phyloP scores from a whole-genome alignment of 2,113 vertebrate genomes.

The Rhabdornis inornatus region DNA sequence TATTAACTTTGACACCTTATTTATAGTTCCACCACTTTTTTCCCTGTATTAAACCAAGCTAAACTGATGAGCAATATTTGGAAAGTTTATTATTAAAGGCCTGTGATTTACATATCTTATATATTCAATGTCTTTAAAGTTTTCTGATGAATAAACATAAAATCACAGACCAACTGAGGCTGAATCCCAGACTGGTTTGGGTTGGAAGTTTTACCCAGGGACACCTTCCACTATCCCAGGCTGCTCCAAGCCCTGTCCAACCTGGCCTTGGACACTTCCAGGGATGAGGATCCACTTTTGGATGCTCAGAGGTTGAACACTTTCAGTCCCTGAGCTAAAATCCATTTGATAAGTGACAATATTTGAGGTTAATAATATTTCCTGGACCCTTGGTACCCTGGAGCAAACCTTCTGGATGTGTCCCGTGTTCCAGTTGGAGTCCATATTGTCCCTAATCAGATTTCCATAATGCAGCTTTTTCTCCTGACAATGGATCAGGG shows the following conservation, averaged over 20 bases:
- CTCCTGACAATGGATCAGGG: not conserved
- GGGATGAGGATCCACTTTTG: not conserved
- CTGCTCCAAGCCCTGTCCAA: not conserved
- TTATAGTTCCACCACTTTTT: not conserved
- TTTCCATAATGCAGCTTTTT: not conserved
- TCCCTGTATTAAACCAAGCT: not conserved
- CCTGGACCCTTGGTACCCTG: not conserved
- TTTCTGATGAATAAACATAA: not conserved
- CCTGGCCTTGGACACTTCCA: not conserved
- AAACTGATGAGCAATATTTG: not conserved
- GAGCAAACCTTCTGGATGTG: not conserved
- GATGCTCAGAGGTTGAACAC: rapidly evolving
- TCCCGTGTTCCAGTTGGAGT: not conserved
- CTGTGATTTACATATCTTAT: not conserved
- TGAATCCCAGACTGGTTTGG: not conserved
- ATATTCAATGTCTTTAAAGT: not conserved
- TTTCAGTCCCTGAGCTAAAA: not conserved
- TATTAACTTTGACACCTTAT: not conserved
- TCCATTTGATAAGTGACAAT: not conserved
- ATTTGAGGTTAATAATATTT: not conserved
- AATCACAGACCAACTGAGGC: not conserved
- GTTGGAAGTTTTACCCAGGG: not conserved
- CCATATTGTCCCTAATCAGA: not conserved
- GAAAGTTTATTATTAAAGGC: not conserved
- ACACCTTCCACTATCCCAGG: not conserved